Percentiles rank a stretch among this genome's conserved stretches.
Conservation (phyloP, 2,888 invertebrate genomes). For the Drosophila kanekoi region DNA sequence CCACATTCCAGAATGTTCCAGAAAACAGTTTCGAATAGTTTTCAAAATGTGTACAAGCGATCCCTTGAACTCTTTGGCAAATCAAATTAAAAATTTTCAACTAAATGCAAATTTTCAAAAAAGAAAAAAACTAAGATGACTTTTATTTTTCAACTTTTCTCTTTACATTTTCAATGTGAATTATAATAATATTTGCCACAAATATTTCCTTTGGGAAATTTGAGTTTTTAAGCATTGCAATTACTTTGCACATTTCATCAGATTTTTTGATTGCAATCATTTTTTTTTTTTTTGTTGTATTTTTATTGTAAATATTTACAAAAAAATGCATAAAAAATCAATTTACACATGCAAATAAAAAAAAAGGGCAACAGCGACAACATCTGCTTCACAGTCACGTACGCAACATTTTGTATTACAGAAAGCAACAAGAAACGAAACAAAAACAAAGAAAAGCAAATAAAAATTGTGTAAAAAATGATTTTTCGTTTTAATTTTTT, state of each 20-base stretch:
- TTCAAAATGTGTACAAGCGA: too few relatives aligned
- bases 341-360: slow-evolving; percentile 35
- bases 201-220: not conserved
- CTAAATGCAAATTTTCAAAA: too few relatives aligned
- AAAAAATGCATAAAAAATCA: slow-evolving; percentile 32
- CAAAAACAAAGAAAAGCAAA: slow-evolving; percentile 8
- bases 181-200: not conserved
- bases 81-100: too few relatives aligned
- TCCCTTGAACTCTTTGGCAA: too few relatives aligned
- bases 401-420: too few relatives aligned
- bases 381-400: slow-evolving; percentile 65
- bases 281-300: not conserved
- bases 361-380: slow-evolving; percentile 18
- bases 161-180: not conserved
- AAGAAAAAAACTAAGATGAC: not conserved
- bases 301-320: slow-evolving; percentile 2
- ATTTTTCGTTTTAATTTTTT: slow-evolving; percentile 36
- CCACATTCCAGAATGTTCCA: slow-evolving; percentile 2
- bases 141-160: not conserved
- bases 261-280: slow-evolving; percentile 23
- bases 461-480: slow-evolving; percentile 43
- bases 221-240: not conserved
- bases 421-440: slow-evolving; percentile 18
- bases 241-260: slow-evolving; percentile 5
- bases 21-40: not conserved